Conservation (phyloP, 1,140 invertebrate genomes). For the Anthonomus grandis region DNA sequence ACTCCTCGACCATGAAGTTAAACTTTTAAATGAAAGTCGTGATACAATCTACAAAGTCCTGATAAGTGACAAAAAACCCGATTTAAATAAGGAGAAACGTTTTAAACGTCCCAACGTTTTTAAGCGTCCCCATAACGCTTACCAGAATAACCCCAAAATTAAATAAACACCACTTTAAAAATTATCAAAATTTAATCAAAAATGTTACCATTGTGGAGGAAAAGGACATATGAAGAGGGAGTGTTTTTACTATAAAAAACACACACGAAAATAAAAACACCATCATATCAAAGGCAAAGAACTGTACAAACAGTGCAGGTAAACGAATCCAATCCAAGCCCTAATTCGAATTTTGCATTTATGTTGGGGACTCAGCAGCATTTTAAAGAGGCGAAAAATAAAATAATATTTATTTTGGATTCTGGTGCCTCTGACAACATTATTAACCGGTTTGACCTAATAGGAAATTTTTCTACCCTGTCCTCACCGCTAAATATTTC, state of each 20-base stretch:
- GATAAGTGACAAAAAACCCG: no score
- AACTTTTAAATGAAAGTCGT: neutral
- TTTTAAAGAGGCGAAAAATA: neutral
- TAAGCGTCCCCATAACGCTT: neutral
- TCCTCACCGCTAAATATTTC: neutral
- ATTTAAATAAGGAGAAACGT: no score
- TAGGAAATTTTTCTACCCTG: neutral
- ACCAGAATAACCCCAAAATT: neutral
- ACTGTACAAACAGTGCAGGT: no score
- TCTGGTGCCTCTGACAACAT: neutral
- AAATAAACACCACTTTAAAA: neutral
- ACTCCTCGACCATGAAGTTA: constrained; percentile 12
- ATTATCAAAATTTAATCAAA: neutral
- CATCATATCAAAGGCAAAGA: no score
- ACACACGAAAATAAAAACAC: no score
- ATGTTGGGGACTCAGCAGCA: no score
- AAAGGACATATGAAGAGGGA: neutral
- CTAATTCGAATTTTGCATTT: no score
- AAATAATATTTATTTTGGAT: constrained; percentile 1
- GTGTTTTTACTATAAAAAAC: neutral
- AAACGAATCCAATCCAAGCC: no score
- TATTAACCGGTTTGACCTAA: neutral
- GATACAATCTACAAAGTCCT: no score
- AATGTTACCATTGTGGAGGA: neutral
- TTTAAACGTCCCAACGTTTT: neutral